Evolutionary conservation across 2,797 vertebrate species (phyloP).

Genomic region (Galago senegalensis): DNA sequence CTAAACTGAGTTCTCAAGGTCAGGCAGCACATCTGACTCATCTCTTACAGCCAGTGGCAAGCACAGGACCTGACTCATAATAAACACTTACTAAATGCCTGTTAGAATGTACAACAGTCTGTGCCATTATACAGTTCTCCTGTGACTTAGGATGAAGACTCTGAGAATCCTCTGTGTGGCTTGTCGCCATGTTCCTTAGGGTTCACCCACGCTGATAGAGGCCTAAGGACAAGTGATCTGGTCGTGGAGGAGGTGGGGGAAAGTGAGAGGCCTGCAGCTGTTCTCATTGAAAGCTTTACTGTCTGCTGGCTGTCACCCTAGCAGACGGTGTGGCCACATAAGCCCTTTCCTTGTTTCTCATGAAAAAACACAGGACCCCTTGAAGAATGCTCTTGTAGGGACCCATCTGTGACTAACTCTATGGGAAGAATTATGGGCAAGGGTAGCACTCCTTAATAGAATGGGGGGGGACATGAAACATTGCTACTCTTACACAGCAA

Average conservation of each 20-base stretch:
- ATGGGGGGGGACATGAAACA: not conserved
- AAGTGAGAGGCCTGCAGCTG: conserved; percentile 61
- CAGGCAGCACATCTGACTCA: conserved; percentile 73
- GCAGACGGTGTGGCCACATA: not conserved
- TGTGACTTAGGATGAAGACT: not conserved
- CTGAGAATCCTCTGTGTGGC: conserved; percentile 15
- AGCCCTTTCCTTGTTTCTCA: conserved; percentile 50
- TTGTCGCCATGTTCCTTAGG: not conserved
- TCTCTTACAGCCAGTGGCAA: conserved; percentile 27
- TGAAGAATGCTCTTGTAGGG: conserved; percentile 12
- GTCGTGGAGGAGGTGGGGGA: not conserved
- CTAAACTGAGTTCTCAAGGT: conserved; percentile 67
- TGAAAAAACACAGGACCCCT: conserved; percentile 47
- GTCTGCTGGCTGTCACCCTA: not conserved
- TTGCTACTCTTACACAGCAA: not conserved
- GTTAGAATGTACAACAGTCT: not conserved
- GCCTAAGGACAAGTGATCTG: not conserved
- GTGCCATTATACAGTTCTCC: not conserved
- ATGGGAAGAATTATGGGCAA: not conserved
- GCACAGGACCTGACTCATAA: conserved; percentile 62
- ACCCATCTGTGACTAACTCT: conserved; percentile 14
- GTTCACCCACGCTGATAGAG: not conserved
- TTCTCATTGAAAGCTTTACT: conserved; percentile 57
- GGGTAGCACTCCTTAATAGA: not conserved
- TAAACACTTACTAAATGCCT: conserved; percentile 3